Conservation (phyloP, 1,140 invertebrate species). For the Cataglyphis hispanica region DNA sequence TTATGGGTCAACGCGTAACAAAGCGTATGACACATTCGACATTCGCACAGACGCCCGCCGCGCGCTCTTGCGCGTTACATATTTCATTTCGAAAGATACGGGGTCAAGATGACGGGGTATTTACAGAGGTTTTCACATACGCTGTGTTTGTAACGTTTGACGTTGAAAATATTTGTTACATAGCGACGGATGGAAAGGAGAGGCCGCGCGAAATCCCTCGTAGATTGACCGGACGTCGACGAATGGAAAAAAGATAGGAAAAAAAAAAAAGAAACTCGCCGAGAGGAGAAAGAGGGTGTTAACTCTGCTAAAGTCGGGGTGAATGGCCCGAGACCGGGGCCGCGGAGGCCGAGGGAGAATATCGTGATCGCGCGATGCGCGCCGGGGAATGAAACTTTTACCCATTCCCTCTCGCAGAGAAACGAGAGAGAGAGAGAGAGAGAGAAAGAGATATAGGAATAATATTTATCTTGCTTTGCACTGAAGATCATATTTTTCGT, state of each 20-base stretch:
- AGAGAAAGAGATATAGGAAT: slow-evolving; percentile 23
- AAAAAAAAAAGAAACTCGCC: neutral
- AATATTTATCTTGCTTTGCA: slow-evolving; percentile 57
- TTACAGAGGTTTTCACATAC: neutral
- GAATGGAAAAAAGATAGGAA: slow-evolving; percentile 16
- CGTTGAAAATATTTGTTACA: slow-evolving; percentile 44
- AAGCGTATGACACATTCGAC: slow-evolving; percentile 23
- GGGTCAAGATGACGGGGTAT: slow-evolving; percentile 11
- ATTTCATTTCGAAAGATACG: slow-evolving; percentile 20
- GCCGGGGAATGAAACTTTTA: slow-evolving; percentile 38
- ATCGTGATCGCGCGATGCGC: slow-evolving; percentile 58
- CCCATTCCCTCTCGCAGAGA: neutral
- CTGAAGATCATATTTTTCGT: slow-evolving; percentile 46
- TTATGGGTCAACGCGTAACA: slow-evolving; percentile 31
- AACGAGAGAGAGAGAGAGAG: slow-evolving; percentile 18
- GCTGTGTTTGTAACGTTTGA: neutral
- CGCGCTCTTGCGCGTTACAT: slow-evolving; percentile 7
- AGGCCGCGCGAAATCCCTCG: slow-evolving; percentile 12
- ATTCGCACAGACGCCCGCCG: slow-evolving; percentile 6
- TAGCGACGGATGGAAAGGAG: neutral
- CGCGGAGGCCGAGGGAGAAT: slow-evolving; percentile 41
- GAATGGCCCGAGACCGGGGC: slow-evolving; percentile 38
- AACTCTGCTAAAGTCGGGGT: slow-evolving; percentile 38
- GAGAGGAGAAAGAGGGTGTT: slow-evolving; percentile 24
- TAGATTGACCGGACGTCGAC: slow-evolving; percentile 46